These are phyloP conservation scores for Anorthoa munda DNA, from an alignment of 2,888 invertebrate species.

Conservation along the genomic window DNA sequence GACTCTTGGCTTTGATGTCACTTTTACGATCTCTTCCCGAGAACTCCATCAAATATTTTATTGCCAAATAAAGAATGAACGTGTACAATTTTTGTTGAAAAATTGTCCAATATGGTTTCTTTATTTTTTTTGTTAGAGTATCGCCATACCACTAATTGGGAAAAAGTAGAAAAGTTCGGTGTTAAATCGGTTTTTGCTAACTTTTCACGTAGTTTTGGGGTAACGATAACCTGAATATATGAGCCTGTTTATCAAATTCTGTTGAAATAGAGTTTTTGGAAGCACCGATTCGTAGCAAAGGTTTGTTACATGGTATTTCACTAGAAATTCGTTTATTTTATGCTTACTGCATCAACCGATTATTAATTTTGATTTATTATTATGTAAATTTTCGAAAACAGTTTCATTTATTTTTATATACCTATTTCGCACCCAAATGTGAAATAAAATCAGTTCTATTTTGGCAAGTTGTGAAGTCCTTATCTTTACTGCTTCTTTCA, in stretches of 20 bases:
- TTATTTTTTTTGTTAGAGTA: slow-evolving; percentile 26
- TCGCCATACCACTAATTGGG: slow-evolving; percentile 29
- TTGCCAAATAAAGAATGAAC: slow-evolving; percentile 58
- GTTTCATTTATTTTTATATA: background rate
- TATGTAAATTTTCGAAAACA: too few relatives aligned
- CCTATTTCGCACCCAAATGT: background rate
- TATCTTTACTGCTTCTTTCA: slow-evolving; percentile 14
- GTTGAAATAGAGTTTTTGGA: background rate
- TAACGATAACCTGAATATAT: slow-evolving; percentile 9
- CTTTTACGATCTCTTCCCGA: slow-evolving; percentile 58
- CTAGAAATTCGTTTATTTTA: background rate
- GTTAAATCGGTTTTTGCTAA: slow-evolving; percentile 12
- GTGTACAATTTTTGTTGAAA: slow-evolving; percentile 47
- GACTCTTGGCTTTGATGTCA: slow-evolving; percentile 59
- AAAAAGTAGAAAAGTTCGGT: slow-evolving; percentile 43
- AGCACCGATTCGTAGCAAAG: background rate
- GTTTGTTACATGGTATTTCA: background rate
- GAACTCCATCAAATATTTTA: slow-evolving; percentile 67
- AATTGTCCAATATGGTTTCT: slow-evolving; percentile 34
- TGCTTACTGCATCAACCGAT: background rate
- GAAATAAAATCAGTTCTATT: background rate
- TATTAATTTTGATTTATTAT: background rate
- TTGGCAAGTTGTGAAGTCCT: background rate
- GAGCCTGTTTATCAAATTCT: slow-evolving; percentile 18
- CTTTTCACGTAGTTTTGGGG: background rate